Percentiles rank a stretch among this genome's conserved stretches.
These are phyloP conservation scores for Chironomus tepperi DNA, from an alignment of 1,140 invertebrate species.

Conservation along the genomic window DNA sequence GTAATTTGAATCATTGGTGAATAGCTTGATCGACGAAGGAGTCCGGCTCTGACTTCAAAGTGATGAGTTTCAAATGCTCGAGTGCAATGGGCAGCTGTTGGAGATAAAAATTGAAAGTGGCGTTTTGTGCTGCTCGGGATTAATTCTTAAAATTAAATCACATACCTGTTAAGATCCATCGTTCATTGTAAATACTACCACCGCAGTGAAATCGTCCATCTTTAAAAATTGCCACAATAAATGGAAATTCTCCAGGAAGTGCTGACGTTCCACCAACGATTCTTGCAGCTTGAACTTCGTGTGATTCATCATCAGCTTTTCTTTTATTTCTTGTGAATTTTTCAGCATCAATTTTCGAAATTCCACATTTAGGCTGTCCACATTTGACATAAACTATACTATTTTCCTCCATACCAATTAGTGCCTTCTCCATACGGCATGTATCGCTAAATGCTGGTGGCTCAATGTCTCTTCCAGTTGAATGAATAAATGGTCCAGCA, in stretches of 20 bases:
- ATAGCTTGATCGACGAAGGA: constrained; percentile 61
- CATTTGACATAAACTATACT: constrained; percentile 53
- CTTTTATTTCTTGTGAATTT: constrained; percentile 11
- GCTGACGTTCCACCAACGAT: constrained; percentile 70
- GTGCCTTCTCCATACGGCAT: background rate
- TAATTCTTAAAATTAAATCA: too few relatives aligned
- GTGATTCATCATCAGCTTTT: constrained; percentile 31
- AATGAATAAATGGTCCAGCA: constrained; percentile 34
- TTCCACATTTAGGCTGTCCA: constrained; percentile 52
- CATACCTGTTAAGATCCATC: constrained; percentile 47
- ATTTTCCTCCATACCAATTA: background rate
- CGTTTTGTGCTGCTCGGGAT: too few relatives aligned
- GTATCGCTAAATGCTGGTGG: constrained; percentile 24
- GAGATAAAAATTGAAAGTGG: too few relatives aligned
- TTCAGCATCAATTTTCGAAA: constrained; percentile 25
- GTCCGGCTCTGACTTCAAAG: constrained; percentile 67
- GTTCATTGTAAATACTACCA: constrained; percentile 64
- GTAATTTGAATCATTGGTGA: constrained; percentile 63
- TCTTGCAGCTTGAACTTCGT: constrained; percentile 40
- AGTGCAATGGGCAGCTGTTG: constrained; percentile 38
- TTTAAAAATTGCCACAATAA: constrained; percentile 63
- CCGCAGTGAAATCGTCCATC: constrained; percentile 76
- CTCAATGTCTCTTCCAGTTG: constrained; percentile 28
- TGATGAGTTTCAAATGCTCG: constrained; percentile 56
- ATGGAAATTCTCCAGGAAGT: constrained; percentile 69